Evolutionary conservation across 2,113 vertebrate genomes (phyloP).

Genomic region (Acrocephalus kingi): DNA sequence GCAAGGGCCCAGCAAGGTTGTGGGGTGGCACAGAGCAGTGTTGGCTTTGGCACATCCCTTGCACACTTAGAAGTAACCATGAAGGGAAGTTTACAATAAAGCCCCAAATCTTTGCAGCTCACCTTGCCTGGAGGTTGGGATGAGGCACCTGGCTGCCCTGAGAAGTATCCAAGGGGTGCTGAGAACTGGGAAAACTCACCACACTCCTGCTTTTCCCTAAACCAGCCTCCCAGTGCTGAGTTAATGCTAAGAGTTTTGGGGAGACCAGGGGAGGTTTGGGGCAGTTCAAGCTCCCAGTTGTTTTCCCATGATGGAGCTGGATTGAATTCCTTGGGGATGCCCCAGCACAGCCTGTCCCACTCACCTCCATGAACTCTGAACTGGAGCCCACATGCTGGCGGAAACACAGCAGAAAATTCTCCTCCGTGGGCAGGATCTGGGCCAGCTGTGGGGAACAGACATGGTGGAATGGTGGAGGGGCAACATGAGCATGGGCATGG

Average conservation of each 20-base stretch:
- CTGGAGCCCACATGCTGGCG: conserved; percentile 94
- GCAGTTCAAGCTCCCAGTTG: background rate
- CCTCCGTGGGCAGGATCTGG: conserved; percentile 94
- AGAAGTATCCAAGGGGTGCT: background rate
- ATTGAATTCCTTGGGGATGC: rapidly evolving
- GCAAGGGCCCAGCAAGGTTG: rapidly evolving
- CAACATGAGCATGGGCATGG: rapidly evolving
- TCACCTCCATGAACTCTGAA: conserved; percentile 92
- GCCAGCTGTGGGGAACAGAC: conserved; percentile 79
- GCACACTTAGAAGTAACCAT: background rate
- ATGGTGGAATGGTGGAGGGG: background rate
- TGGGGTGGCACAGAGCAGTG: background rate
- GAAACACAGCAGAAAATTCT: conserved; percentile 97
- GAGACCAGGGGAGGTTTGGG: background rate
- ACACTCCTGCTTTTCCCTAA: background rate
- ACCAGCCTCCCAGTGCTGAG: background rate
- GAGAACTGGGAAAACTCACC: background rate
- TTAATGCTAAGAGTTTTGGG: background rate
- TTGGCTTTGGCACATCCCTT: background rate
- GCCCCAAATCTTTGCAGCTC: background rate
- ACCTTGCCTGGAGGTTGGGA: background rate
- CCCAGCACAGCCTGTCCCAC: background rate
- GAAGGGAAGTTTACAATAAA: background rate
- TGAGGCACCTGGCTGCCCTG: rapidly evolving
- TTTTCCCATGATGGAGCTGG: background rate